Base-by-base conservation (phyloP, 2,888 invertebrate genomes). In the Chrysopilus asiliformis region DNA sequence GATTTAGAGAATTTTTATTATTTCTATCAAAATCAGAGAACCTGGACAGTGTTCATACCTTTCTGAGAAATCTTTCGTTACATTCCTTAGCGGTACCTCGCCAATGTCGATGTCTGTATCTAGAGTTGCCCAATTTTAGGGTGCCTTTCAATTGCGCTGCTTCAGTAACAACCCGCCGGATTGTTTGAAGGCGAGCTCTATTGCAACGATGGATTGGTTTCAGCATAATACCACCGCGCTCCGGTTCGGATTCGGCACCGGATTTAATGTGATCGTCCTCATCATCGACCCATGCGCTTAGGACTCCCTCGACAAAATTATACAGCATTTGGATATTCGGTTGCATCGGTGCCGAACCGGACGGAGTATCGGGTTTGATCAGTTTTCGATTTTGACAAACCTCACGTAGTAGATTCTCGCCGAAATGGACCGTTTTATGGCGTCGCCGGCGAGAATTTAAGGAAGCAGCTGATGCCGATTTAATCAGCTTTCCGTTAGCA, bases 41-140 rank as follows among this genome's bases (percentile, higher is more conserved):
- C n/a, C n/a, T n/a, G n/a, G n/a, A n/a, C n/a, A n/a, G n/a, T 22
- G 10, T 22, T 22, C 31, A 12, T 67, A 89, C 87, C 83, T 86
- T 87, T 65, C 79, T 74, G 42, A 89, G 72, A 67, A 90, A 89
- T 52, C 79, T 70, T 62, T 86, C 85, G 58, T 89, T 89, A 68
- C 89, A 90, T 51, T 81, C 79, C 60, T 83, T 83, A 38, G 85
- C 80, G 27, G 84, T 79, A 44, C 82, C 77, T 53, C 85, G 80
- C 77, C 83, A 85, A 63, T 87, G 86, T 51, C 80, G 74, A 59
- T 87, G 86, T 31, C 79, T 70, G 58, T 73, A 79, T 45, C 79
- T 67, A 32, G 79, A 69, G 53, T 76, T 79, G 31, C 79, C 79
- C 47, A 79, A 64, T 47, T 75, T 68, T 43, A 72, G 67, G 5